phyloP scores from a whole-genome alignment of 1,140 invertebrate genomes.

The Phthorimaea operculella region DNA sequence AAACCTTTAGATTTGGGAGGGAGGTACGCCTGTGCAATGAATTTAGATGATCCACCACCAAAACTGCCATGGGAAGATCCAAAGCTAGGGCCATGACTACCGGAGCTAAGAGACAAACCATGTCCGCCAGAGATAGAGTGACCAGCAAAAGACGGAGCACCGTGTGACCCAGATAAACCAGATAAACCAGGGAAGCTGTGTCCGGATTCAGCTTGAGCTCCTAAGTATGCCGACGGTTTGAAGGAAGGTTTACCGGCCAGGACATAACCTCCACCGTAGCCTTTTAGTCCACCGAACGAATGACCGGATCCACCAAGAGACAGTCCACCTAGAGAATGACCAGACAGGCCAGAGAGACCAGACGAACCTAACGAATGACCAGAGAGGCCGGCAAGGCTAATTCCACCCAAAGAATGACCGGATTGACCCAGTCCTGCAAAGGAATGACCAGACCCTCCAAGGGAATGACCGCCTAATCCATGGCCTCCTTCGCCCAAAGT shows the following conservation, averaged over 20 bases:
- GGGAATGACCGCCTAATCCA: conserved; percentile 1
- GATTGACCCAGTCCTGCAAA: conserved; percentile 4
- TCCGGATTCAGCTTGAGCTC: conserved; percentile 42
- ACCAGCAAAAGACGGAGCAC: conserved; percentile 38
- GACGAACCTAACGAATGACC: conserved; percentile 15
- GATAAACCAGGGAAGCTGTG: conserved; percentile 19
- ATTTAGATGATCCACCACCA: conserved; percentile 39
- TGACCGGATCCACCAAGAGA: conserved; percentile 12
- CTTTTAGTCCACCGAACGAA: conserved; percentile 22
- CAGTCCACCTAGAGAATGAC: conserved; percentile 15
- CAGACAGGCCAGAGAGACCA: conserved; percentile 17
- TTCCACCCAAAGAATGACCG: conserved; percentile 8
- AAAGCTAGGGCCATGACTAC: conserved; percentile 36
- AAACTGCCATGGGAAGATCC: conserved; percentile 34
- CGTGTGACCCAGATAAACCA: conserved; percentile 33
- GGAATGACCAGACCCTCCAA: conserved; percentile 12
- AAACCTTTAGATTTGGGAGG: conserved; percentile 43
- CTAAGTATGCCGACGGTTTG: conserved; percentile 54
- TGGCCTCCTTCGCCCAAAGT: conserved; percentile 12
- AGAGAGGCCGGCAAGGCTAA: conserved; percentile 10
- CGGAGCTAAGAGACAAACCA: conserved; percentile 28
- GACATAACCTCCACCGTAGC: conserved; percentile 27
- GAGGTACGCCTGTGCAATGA: conserved; percentile 33
- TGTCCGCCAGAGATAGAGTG: conserved; percentile 31
- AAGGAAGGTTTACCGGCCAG: conserved; percentile 47